phyloP scores from a whole-genome alignment of 92 coral and sea anemone genomes.

The Pocillopora grandis region DNA sequence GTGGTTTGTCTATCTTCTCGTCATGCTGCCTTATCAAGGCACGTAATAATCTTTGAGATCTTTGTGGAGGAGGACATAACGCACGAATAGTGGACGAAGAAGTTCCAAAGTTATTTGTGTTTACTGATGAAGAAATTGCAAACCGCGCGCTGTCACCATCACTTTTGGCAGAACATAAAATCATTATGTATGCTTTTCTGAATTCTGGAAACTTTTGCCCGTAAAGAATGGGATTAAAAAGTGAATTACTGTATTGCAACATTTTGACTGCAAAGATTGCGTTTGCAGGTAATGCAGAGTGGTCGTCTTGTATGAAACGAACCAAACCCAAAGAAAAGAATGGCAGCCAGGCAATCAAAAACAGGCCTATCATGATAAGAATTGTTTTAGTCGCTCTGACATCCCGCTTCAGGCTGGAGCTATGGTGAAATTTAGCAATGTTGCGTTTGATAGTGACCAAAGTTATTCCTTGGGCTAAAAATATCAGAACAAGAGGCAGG shows the following conservation, averaged over 20 bases:
- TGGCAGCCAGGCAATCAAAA: slow-evolving; percentile 78
- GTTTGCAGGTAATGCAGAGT: slow-evolving; percentile 37
- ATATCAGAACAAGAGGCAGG: slow-evolving; percentile 58
- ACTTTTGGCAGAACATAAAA: slow-evolving; percentile 34
- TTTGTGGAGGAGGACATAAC: slow-evolving; percentile 3
- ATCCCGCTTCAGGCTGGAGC: slow-evolving; percentile 50
- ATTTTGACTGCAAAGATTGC: slow-evolving; percentile 65
- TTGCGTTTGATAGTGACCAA: slow-evolving; percentile 51
- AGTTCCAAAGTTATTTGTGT: background rate
- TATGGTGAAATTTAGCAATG: slow-evolving; percentile 37
- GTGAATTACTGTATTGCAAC: slow-evolving; percentile 73
- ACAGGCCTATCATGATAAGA: slow-evolving; percentile 64
- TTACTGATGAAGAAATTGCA: background rate
- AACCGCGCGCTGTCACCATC: background rate
- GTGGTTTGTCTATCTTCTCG: background rate
- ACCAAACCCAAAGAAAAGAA: slow-evolving; percentile 65
- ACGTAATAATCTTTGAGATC: background rate
- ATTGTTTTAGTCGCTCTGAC: slow-evolving; percentile 72
- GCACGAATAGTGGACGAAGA: background rate
- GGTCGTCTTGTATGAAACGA: slow-evolving; percentile 8
- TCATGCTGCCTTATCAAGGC: background rate
- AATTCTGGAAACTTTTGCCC: slow-evolving; percentile 73
- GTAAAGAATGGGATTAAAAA: slow-evolving; percentile 67
- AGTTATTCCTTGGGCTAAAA: slow-evolving; percentile 65
- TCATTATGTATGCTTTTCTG: slow-evolving; percentile 57